A percentile compares a stretch with the other conserved stretches of the same genome.
phyloP scores from a whole-genome alignment of 1,140 invertebrate species.

The Cydia pomonella region DNA sequence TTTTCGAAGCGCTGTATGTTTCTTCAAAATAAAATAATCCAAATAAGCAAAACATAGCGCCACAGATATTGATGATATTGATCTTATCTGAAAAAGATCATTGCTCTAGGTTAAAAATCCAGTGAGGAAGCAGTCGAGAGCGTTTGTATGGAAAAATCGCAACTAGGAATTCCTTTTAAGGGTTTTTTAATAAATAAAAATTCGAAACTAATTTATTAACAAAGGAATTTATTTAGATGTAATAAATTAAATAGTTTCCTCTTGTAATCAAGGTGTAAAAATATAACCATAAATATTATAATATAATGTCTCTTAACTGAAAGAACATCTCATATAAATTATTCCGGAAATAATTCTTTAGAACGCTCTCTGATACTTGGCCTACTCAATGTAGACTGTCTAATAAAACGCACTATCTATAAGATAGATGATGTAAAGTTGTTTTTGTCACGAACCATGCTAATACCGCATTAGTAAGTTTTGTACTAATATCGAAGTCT shows the following conservation, averaged over 20 bases:
- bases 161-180: too few species aligned
- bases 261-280: slow-evolving; percentile 52
- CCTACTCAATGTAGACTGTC: slow-evolving; percentile 40
- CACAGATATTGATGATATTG: too few species aligned
- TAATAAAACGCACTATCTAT: slow-evolving; percentile 61
- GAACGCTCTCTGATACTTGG: slow-evolving; percentile 57
- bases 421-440: slow-evolving; percentile 62
- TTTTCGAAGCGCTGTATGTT: too few species aligned
- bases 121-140: too few species aligned
- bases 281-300: slow-evolving; percentile 71
- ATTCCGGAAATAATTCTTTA: slow-evolving; percentile 72
- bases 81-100: too few species aligned
- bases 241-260: slow-evolving; percentile 40
- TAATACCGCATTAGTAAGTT: slow-evolving; percentile 69
- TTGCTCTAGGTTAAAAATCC: too few species aligned
- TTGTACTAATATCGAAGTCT: slow-evolving; percentile 71
- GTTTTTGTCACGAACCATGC: slow-evolving; percentile 61
- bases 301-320: slow-evolving; percentile 35
- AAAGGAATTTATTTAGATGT: slow-evolving; percentile 24
- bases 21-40: too few species aligned
- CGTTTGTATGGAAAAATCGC: too few species aligned
- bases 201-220: slow-evolving; percentile 19
- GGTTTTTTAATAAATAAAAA: not conserved
- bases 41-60: too few species aligned
- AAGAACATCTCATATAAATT: slow-evolving; percentile 62